A percentile compares a stretch with the other conserved stretches of the same genome.
phyloP scores from a whole-genome alignment of 2,888 invertebrate genomes.

The Pheosia gnoma region DNA sequence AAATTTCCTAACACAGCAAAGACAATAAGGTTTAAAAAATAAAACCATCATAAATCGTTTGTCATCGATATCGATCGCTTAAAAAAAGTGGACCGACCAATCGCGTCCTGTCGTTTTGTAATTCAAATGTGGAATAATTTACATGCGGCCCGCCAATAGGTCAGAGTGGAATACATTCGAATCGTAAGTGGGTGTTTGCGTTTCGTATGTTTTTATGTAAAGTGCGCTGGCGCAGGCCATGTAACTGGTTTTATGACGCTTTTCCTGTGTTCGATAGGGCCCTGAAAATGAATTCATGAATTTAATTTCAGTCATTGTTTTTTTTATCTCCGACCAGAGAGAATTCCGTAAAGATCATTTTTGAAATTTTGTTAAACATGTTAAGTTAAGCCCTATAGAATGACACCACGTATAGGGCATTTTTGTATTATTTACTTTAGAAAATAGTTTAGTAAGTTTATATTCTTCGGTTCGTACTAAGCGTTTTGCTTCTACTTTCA shows the following conservation, averaged over 20 bases:
- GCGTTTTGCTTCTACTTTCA: too few species aligned
- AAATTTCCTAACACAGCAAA: conserved; percentile 10
- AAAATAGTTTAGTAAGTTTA: too few species aligned
- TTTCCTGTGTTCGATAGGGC: conserved; percentile 35
- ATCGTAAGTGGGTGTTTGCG: conserved; percentile 55
- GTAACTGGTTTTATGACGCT: conserved; percentile 33
- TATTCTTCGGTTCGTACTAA: too few species aligned
- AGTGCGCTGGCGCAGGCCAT: conserved; percentile 34
- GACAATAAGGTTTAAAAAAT: conserved; percentile 1
- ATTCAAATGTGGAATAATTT: conserved; percentile 74
- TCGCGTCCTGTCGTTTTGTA: conserved; percentile 58
- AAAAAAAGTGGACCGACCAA: conserved; percentile 52
- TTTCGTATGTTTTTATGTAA: conserved; percentile 39
- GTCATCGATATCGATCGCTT: conserved; percentile 43
- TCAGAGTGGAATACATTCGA: conserved; percentile 74
- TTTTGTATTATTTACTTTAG: too few species aligned
- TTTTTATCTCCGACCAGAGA: too few species aligned
- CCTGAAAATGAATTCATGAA: not conserved
- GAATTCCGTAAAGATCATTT: too few species aligned
- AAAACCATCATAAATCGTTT: conserved; percentile 35
- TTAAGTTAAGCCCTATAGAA: too few species aligned
- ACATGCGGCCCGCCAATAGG: conserved; percentile 78
- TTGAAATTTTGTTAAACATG: too few species aligned
- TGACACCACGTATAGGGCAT: too few species aligned
- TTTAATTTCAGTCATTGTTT: not conserved